A percentile compares a stretch with the other conserved stretches of the same genome.
These are phyloP conservation scores for Lepus timidus DNA, from an alignment of 2,113 vertebrate genomes.

Conservation along the genomic window DNA sequence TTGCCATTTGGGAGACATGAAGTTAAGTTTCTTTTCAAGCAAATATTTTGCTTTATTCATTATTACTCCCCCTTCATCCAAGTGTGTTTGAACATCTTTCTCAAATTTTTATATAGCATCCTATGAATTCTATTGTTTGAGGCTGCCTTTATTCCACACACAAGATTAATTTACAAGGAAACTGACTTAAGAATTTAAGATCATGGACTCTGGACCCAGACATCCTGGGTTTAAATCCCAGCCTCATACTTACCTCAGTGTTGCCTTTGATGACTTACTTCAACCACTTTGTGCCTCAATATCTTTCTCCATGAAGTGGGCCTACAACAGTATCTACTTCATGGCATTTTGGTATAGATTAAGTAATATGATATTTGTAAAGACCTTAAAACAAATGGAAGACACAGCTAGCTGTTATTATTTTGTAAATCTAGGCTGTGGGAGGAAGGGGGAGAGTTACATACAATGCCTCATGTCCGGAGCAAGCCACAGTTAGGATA, in stretches of 20 bases:
- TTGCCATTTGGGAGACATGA: neutral
- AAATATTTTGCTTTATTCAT: neutral
- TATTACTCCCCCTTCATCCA: neutral
- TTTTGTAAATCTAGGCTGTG: neutral
- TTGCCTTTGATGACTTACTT: neutral
- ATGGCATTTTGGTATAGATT: neutral
- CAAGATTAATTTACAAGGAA: conserved; percentile 9
- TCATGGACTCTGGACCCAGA: neutral
- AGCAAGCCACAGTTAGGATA: neutral
- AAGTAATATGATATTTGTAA: neutral
- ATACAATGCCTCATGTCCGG: neutral
- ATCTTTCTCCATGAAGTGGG: neutral
- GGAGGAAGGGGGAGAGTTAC: neutral
- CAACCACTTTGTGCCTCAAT: neutral
- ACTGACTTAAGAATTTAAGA: neutral
- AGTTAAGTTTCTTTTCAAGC: conserved; percentile 2
- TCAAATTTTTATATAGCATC: neutral
- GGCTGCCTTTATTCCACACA: neutral
- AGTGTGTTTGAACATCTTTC: neutral
- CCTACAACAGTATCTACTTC: neutral
- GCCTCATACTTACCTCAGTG: neutral
- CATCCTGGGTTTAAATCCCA: neutral
- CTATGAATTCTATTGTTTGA: neutral
- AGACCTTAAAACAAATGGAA: neutral
- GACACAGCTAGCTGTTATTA: neutral